Percentiles rank a stretch among this genome's conserved stretches.
Evolutionary conservation across 2,888 invertebrate genomes (phyloP).

Genomic region (Euspilapteryx auroguttella): DNA sequence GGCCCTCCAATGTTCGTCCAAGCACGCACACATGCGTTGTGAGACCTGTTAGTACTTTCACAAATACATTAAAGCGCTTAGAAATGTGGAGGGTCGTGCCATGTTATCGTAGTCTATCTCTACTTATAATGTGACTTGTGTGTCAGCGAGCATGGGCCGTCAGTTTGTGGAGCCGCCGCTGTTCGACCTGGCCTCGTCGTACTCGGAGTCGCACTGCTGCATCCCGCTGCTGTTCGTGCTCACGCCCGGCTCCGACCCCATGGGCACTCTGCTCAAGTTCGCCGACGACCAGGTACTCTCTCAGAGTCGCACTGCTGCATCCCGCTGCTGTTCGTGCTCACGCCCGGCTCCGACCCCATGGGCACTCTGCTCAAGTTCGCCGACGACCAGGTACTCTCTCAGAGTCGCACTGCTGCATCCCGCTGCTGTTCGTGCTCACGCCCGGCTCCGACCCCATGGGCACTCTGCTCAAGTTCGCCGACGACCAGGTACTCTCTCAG

Average conservation of each 20-base stretch:
- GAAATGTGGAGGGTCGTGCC: too few species aligned
- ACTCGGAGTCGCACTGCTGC: conserved; percentile 80
- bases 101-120: too few species aligned
- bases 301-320: conserved; percentile 83
- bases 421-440: conserved; percentile 87
- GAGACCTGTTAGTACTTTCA: too few species aligned
- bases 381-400: conserved; percentile 80
- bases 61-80: too few species aligned
- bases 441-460: conserved; percentile 94
- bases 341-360: conserved; percentile 93
- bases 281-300: conserved; percentile 88
- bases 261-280: conserved; percentile 84
- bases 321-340: conserved; percentile 89
- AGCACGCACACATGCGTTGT: too few species aligned
- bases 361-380: conserved; percentile 88
- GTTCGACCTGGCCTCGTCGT: conserved; percentile 84
- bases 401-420: conserved; percentile 87
- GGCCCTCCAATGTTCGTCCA: too few species aligned
- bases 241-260: conserved; percentile 93
- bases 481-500: conserved; percentile 81
- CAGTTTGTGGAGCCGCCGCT: conserved; percentile 88
- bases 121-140: too few species aligned
- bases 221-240: conserved; percentile 90
- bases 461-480: conserved; percentile 75
- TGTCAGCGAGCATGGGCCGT: conserved; percentile 71